Evolutionary conservation across 2,888 invertebrate species (phyloP).

Genomic region (Trachelus tabidus): DNA sequence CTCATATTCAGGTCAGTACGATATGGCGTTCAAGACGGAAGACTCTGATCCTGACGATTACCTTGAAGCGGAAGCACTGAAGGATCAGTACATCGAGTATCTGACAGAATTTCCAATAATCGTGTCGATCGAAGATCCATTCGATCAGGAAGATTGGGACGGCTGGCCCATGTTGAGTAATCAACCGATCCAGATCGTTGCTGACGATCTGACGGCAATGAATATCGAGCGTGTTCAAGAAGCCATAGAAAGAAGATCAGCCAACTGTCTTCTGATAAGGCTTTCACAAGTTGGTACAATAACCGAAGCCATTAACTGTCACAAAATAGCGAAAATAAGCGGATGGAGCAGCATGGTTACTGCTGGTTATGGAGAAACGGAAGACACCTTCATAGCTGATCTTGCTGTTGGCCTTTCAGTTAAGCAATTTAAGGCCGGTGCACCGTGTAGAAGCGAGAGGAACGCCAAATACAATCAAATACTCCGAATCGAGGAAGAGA

Average conservation of each 20-base stretch:
- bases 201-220: slow-evolving; percentile 54
- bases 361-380: slow-evolving; percentile 52
- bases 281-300: slow-evolving; percentile 54
- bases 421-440: slow-evolving; percentile 57
- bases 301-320: slow-evolving; percentile 53
- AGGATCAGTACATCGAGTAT: slow-evolving; percentile 48
- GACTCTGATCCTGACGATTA: slow-evolving; percentile 56
- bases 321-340: slow-evolving; percentile 46
- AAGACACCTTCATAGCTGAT: slow-evolving; percentile 58
- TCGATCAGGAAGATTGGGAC: slow-evolving; percentile 56
- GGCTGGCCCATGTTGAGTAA: slow-evolving; percentile 52
- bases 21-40: slow-evolving; percentile 54
- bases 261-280: slow-evolving; percentile 51
- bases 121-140: slow-evolving; percentile 59
- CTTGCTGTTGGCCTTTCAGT: slow-evolving; percentile 53
- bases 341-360: slow-evolving; percentile 50
- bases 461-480: slow-evolving; percentile 59
- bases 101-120: slow-evolving; percentile 46
- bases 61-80: slow-evolving; percentile 47
- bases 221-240: slow-evolving; percentile 53
- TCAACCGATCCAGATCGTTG: slow-evolving; percentile 49
- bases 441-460: slow-evolving; percentile 52
- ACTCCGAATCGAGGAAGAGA: slow-evolving; percentile 57
- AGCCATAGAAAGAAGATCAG: slow-evolving; percentile 48
- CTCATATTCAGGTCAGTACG: slow-evolving; percentile 46